phyloP scores from a whole-genome alignment of 2,113 vertebrate genomes.

The Menura novaehollandiae region DNA sequence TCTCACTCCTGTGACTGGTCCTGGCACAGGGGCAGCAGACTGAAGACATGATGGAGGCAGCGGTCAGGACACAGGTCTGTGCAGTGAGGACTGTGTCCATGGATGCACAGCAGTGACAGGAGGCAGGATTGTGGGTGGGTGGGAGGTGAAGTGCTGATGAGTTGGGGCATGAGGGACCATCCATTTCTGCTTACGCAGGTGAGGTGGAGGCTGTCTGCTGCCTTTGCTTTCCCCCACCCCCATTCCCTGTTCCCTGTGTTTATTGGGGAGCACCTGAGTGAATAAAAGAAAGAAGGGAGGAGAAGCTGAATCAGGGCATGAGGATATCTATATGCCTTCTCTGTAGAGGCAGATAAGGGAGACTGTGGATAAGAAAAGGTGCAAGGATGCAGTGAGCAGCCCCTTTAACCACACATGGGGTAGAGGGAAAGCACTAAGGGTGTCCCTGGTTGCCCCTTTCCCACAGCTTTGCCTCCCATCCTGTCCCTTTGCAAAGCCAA shows the following conservation, averaged over 20 bases:
- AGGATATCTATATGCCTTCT: neutral
- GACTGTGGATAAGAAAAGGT: neutral
- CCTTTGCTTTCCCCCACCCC: neutral
- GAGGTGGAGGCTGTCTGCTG: neutral
- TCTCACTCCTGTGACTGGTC: neutral
- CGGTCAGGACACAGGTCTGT: neutral
- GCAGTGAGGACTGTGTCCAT: neutral
- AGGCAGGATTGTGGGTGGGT: rapidly evolving
- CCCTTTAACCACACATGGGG: rapidly evolving
- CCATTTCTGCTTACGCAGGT: neutral
- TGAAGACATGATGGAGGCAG: neutral
- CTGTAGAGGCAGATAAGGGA: neutral
- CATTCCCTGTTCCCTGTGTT: neutral
- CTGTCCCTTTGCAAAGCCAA: neutral
- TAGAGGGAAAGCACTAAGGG: neutral
- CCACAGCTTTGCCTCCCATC: neutral
- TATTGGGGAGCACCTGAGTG: neutral
- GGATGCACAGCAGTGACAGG: neutral
- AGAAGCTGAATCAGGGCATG: neutral
- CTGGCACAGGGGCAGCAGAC: neutral
- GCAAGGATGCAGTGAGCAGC: neutral
- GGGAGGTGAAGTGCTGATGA: neutral
- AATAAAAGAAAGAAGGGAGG: neutral
- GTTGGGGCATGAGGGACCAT: rapidly evolving
- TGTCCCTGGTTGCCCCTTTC: neutral